These are phyloP conservation scores for Hyperopisus bebe DNA, from an alignment of 2,113 vertebrate species.

Conservation along the genomic window DNA sequence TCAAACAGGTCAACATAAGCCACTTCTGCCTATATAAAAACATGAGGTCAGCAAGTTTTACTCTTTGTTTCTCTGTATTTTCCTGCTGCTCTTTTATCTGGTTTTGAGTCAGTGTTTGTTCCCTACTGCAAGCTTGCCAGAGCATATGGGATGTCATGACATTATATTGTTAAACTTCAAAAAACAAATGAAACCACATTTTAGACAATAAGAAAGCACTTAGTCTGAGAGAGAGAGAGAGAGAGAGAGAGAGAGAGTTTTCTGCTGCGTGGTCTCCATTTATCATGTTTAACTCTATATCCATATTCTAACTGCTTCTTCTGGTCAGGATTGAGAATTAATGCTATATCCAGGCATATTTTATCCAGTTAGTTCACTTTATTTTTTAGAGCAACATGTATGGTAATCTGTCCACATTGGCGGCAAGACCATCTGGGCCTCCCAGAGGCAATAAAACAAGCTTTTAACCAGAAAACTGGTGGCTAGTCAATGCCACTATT, in stretches of 20 bases:
- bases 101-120: slow-evolving; percentile 39
- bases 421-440: background rate
- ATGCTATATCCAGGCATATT: background rate
- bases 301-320: background rate
- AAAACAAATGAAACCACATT: slow-evolving; percentile 22
- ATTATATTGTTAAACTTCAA: slow-evolving; percentile 43
- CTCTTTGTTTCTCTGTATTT: slow-evolving; percentile 37
- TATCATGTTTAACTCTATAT: background rate
- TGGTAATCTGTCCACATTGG: background rate
- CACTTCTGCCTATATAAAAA: slow-evolving; percentile 51
- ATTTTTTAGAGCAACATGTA: background rate
- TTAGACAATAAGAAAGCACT: background rate
- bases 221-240: background rate
- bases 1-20: slow-evolving; percentile 49
- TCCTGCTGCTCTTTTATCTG: slow-evolving; percentile 41
- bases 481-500: background rate
- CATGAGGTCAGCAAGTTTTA: slow-evolving; percentile 37
- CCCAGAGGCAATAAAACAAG: background rate
- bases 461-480: background rate
- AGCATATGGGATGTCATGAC: slow-evolving; percentile 53
- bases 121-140: slow-evolving; percentile 38
- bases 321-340: background rate
- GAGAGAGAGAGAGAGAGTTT: background rate
- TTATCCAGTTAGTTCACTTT: background rate
- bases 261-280: background rate